phyloP scores from a whole-genome alignment of 2,888 invertebrate species.

The Koerneria pararmatus region DNA sequence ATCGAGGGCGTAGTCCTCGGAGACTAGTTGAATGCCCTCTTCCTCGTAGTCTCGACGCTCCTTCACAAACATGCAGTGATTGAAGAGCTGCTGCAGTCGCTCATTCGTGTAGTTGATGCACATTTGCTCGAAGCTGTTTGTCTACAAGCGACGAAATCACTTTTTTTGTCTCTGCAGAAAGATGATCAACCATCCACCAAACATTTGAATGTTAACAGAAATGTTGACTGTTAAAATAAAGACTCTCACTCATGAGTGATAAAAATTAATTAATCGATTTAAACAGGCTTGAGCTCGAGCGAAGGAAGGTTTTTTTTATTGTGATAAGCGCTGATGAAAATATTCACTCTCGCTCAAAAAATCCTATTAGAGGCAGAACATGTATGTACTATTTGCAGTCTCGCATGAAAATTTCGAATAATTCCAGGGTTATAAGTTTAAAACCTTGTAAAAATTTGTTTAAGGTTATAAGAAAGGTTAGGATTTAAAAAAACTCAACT shows the following conservation, averaged over 20 bases:
- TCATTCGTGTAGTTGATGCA: constrained; percentile 60
- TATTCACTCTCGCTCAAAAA: too few relatives aligned
- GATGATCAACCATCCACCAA: too few relatives aligned
- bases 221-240: not conserved
- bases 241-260: not conserved
- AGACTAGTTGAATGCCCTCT: constrained; percentile 68
- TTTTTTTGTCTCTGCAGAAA: too few relatives aligned
- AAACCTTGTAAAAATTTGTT: not conserved
- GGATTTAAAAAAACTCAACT: too few relatives aligned
- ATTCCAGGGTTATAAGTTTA: not conserved
- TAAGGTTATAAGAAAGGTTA: too few relatives aligned
- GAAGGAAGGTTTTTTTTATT: not conserved
- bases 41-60: constrained; percentile 53
- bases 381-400: too few relatives aligned
- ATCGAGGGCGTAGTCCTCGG: constrained; percentile 76
- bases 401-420: not conserved
- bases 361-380: too few relatives aligned
- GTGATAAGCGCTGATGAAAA: too few relatives aligned
- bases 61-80: constrained; percentile 57
- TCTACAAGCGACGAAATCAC: constrained; percentile 25
- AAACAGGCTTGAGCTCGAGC: not conserved
- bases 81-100: constrained; percentile 58
- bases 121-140: constrained; percentile 57
- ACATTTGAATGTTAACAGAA: not conserved
- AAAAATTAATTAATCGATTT: too few relatives aligned